phyloP scores from a whole-genome alignment of 2,797 vertebrate genomes.

The Sebastolobus altivelis region DNA sequence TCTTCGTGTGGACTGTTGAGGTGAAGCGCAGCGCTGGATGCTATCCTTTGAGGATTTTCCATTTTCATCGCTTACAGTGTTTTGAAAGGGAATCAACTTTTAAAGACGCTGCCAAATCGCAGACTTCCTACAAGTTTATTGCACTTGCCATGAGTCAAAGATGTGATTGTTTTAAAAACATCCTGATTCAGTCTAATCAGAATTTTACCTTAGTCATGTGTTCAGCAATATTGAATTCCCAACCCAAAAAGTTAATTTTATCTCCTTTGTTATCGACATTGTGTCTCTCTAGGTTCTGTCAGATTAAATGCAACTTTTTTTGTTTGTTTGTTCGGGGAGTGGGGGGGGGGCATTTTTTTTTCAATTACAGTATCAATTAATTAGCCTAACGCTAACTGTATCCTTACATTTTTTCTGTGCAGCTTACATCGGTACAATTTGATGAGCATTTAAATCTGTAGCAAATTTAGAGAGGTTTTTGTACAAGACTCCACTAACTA shows the following conservation, averaged over 20 bases:
- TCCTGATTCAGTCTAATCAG: slow-evolving; percentile 36
- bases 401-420: background rate
- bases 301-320: slow-evolving; percentile 21
- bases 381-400: background rate
- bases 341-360: background rate
- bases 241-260: background rate
- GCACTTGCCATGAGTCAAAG: slow-evolving; percentile 27
- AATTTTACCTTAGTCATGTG: slow-evolving; percentile 35
- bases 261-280: slow-evolving; percentile 31
- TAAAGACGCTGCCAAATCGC: slow-evolving; percentile 43
- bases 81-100: slow-evolving; percentile 63
- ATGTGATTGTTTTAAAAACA: slow-evolving; percentile 50
- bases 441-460: background rate
- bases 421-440: background rate
- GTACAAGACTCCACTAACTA: background rate
- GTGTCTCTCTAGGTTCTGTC: slow-evolving; percentile 28
- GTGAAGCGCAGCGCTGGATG: slow-evolving; percentile 30
- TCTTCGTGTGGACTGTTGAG: slow-evolving; percentile 49
- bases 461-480: background rate
- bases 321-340: background rate
- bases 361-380: background rate
- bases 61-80: slow-evolving; percentile 45
- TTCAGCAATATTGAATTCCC: slow-evolving; percentile 25
- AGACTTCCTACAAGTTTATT: slow-evolving; percentile 52
- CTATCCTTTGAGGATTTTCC: slow-evolving; percentile 58